Evolutionary conservation across 2,888 invertebrate species (phyloP).

Genomic region (Eristalis pertinax): DNA sequence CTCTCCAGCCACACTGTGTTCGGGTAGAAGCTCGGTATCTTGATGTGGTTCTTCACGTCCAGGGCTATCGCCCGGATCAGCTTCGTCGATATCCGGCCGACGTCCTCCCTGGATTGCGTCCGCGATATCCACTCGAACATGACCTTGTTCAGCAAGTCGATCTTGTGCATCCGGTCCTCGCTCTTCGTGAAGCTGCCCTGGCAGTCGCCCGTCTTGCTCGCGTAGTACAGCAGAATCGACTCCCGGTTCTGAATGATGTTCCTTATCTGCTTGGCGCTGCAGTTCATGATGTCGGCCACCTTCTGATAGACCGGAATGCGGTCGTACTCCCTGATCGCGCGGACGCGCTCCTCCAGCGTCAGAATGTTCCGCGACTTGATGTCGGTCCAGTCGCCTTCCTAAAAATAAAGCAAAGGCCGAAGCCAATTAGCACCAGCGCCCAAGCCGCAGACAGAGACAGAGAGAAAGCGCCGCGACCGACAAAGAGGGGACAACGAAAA

Average conservation of each 20-base stretch:
- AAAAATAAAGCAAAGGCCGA: slow-evolving; percentile 50
- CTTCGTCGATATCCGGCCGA: slow-evolving; percentile 58
- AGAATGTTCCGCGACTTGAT: slow-evolving; percentile 74
- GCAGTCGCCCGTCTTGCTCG: slow-evolving; percentile 62
- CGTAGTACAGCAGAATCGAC: slow-evolving; percentile 78
- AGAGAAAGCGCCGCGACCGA: slow-evolving; percentile 6
- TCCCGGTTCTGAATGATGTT: slow-evolving; percentile 77
- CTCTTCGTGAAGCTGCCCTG: slow-evolving; percentile 39
- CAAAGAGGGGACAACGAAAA: slow-evolving; percentile 8
- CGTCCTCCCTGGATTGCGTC: slow-evolving; percentile 75
- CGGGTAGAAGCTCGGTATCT: slow-evolving; percentile 75
- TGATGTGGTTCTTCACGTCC: slow-evolving; percentile 75
- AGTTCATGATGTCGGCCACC: slow-evolving; percentile 79
- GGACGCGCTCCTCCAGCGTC: slow-evolving; percentile 77
- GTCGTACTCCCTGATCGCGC: slow-evolving; percentile 78
- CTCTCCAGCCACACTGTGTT: slow-evolving; percentile 75
- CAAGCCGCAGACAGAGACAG: slow-evolving; percentile 5
- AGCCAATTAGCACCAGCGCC: slow-evolving; percentile 13
- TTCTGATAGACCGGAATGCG: slow-evolving; percentile 79
- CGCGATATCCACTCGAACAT: slow-evolving; percentile 79
- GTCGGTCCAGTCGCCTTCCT: slow-evolving; percentile 52
- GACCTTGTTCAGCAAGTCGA: slow-evolving; percentile 78
- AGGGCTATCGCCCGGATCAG: slow-evolving; percentile 73
- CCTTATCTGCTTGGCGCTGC: slow-evolving; percentile 80
- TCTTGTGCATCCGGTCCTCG: slow-evolving; percentile 75